A percentile compares a stretch with the other conserved stretches of the same genome.
phyloP scores from a whole-genome alignment of 64 coral and sea anemone species.

The Porites lutea region DNA sequence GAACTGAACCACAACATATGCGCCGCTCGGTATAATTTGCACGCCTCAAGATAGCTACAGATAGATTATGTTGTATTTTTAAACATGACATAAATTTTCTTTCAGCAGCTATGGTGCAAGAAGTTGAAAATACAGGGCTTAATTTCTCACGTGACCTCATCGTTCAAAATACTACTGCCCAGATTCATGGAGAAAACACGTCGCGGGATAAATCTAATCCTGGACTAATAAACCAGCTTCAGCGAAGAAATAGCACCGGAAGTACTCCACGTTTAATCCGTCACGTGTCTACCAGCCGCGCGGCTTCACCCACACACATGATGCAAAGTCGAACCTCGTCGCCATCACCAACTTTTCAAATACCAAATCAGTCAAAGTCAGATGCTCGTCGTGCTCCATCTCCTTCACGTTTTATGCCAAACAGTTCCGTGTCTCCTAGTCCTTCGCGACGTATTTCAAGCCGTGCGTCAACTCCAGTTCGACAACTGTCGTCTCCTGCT shows the following conservation, averaged over 20 bases:
- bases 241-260: slow-evolving; percentile 31
- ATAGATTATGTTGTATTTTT: neutral
- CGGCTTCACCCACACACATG: neutral
- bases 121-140: neutral
- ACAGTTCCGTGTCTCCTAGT: neutral
- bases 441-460: neutral
- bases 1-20: too few relatives aligned
- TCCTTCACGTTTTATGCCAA: neutral
- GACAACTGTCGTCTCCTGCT: neutral
- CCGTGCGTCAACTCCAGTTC: neutral
- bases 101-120: slow-evolving; percentile 2
- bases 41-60: too few relatives aligned
- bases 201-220: neutral
- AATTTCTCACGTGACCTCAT: neutral
- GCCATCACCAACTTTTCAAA: neutral
- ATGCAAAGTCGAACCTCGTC: neutral
- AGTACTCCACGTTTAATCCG: slow-evolving; percentile 27
- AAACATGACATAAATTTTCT: neutral
- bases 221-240: neutral
- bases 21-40: too few relatives aligned
- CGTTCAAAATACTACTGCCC: neutral
- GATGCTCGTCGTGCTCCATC: neutral
- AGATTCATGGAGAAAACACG: neutral
- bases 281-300: neutral
- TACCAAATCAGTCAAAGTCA: neutral